Evolutionary conservation across 2,888 invertebrate species (phyloP).

Genomic region (Acanthacorydalis orientalis): DNA sequence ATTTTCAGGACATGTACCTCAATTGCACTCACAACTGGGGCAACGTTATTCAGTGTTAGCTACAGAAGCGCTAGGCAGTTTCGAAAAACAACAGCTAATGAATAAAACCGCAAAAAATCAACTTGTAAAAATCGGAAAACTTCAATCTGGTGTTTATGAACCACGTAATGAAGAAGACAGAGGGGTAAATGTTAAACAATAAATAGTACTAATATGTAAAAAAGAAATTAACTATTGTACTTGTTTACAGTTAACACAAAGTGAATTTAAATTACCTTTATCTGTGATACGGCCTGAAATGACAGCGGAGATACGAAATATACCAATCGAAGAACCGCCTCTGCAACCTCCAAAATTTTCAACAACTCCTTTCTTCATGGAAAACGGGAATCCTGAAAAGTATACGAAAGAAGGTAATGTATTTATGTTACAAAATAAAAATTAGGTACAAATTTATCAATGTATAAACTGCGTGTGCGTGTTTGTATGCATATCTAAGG

Average conservation of each 20-base stretch:
- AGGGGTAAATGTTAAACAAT: slow-evolving; percentile 31
- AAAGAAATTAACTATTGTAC: neutral
- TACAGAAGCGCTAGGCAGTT: slow-evolving; percentile 54
- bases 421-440: too few relatives aligned
- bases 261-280: slow-evolving; percentile 51
- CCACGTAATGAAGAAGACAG: slow-evolving; percentile 42
- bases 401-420: slow-evolving; percentile 41
- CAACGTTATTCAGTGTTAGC: slow-evolving; percentile 56
- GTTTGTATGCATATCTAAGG: too few relatives aligned
- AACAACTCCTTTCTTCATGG: slow-evolving; percentile 49
- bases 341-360: slow-evolving; percentile 39
- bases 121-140: slow-evolving; percentile 36
- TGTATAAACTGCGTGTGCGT: too few relatives aligned
- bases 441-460: too few relatives aligned
- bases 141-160: slow-evolving; percentile 44
- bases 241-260: slow-evolving; percentile 39
- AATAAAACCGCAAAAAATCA: slow-evolving; percentile 40
- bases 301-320: slow-evolving; percentile 40
- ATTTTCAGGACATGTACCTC: slow-evolving; percentile 45
- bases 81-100: slow-evolving; percentile 42
- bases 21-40: slow-evolving; percentile 46
- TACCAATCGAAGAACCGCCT: slow-evolving; percentile 41
- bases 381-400: slow-evolving; percentile 41
- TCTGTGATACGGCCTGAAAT: slow-evolving; percentile 50
- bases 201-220: neutral